Evolutionary conservation across 2,797 vertebrate genomes (phyloP), one percentile per base, ranked within the genome.

Genomic region (Melopsittacus undulatus): DNA sequence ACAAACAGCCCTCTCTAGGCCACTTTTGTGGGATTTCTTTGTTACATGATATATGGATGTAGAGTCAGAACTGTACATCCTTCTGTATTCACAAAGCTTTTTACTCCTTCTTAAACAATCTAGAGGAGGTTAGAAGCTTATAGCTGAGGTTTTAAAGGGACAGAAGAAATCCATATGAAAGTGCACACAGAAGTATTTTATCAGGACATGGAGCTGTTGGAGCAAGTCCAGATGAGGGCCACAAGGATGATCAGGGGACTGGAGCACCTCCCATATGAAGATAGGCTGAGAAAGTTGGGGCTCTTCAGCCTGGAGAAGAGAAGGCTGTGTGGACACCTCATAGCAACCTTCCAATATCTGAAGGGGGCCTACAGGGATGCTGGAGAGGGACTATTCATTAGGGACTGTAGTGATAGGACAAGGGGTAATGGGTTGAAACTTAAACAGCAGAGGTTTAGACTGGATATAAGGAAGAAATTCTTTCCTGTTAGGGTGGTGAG

Each of bases 211-310:
- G 22, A 59, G 5, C 56, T 59, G n/a, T 36, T 59, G 15, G n/a
- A 59, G 4, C 14, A 36, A 59, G 14, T 34, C 22, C n/a, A 36
- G n/a, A 59, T 56, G 22, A 57, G n/a, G 32, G 56, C n/a, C n/a
- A 59, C 2, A 1, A 59, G n/a, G 56, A 57, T 11, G n/a, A 34
- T 16, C 13, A 34, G 22, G 32, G 22, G 9, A 7, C n/a, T 57
- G 56, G 56, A 57, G 56, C n/a, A 57, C 22, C 54, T 23, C 54
- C n/a, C 0, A 0, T 2, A 16, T 34, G n/a, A 23, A 57, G 54
- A 56, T 1, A 56, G 54, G 21, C 9, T 56, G 52, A 54, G 52
- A 32, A 54, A 54, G 18, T 54, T 54, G 52, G 19, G 43, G 18
- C 43, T 43, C 43, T 43, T 17, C 42, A 42, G 42, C 42, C 7